Conservation (phyloP, 2,797 vertebrate genomes). For the Serranus cabrilla region DNA sequence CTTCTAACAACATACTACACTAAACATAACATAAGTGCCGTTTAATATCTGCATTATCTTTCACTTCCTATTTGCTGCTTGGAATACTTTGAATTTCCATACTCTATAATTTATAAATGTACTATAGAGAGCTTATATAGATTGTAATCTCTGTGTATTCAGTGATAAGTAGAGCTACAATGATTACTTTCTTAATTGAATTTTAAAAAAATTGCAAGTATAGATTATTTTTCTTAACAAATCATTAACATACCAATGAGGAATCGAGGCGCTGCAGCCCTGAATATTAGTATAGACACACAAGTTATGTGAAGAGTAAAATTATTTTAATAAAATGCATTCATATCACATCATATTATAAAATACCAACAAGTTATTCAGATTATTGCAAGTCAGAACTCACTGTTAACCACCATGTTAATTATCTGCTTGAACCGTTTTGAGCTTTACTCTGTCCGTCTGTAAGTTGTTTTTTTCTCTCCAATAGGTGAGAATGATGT, state of each 20-base stretch:
- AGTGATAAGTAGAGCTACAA: background rate
- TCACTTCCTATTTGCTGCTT: background rate
- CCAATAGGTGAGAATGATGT: slow-evolving; percentile 89
- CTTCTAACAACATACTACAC: background rate
- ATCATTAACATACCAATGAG: too few species aligned
- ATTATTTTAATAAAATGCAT: background rate
- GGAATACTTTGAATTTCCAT: too few species aligned
- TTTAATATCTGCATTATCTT: background rate
- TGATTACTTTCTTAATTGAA: background rate
- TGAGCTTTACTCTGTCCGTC: background rate
- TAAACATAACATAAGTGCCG: background rate
- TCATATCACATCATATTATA: background rate
- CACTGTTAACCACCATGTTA: background rate
- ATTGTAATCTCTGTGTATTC: background rate
- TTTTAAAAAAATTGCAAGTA: background rate
- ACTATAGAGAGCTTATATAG: too few species aligned
- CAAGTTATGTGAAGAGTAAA: background rate
- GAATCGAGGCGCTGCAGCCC: background rate
- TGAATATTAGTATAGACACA: background rate
- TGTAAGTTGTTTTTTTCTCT: background rate
- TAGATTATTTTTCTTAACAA: too few species aligned
- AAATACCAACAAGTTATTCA: background rate
- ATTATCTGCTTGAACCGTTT: background rate
- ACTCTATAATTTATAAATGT: too few species aligned
- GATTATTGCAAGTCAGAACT: background rate